Percentiles rank a stretch among this genome's conserved stretches.
phyloP scores from a whole-genome alignment of 2,113 vertebrate species.

The Ptilonorhynchus violaceus region DNA sequence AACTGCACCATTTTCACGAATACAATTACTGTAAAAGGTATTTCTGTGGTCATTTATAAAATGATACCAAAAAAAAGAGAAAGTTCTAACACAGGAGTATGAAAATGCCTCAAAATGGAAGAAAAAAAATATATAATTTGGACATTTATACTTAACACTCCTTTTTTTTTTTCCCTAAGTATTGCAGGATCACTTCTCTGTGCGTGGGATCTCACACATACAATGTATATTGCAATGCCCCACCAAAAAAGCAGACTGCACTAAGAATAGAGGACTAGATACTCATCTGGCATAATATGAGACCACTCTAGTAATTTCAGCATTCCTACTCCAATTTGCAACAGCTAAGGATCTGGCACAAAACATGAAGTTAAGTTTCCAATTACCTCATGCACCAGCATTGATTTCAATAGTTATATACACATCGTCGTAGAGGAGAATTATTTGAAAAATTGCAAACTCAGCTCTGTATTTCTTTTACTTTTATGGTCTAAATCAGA shows the following conservation, averaged over 20 bases:
- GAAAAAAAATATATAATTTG: neutral
- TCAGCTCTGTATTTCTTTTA: slow-evolving; percentile 35
- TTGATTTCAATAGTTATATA: slow-evolving; percentile 47
- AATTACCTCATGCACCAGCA: slow-evolving; percentile 53
- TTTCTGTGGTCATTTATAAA: neutral
- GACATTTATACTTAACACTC: neutral
- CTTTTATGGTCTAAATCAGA: slow-evolving; percentile 41
- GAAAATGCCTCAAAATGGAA: neutral
- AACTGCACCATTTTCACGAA: neutral
- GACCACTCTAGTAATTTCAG: slow-evolving; percentile 43
- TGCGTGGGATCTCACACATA: neutral
- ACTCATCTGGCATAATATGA: slow-evolving; percentile 23
- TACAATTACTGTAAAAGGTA: neutral
- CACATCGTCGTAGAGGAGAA: slow-evolving; percentile 15
- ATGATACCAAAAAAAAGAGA: neutral
- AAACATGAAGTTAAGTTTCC: slow-evolving; percentile 44
- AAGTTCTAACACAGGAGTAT: neutral
- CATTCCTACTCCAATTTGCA: slow-evolving; percentile 55
- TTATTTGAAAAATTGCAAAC: slow-evolving; percentile 53
- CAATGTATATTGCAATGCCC: neutral
- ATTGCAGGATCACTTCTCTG: neutral
- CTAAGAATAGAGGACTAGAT: slow-evolving; percentile 54
- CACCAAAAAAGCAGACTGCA: neutral
- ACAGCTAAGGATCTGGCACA: slow-evolving; percentile 48
- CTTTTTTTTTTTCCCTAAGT: neutral